These are phyloP conservation scores for Clinocottus analis DNA, from an alignment of 2,113 vertebrate species.

Conservation along the genomic window DNA sequence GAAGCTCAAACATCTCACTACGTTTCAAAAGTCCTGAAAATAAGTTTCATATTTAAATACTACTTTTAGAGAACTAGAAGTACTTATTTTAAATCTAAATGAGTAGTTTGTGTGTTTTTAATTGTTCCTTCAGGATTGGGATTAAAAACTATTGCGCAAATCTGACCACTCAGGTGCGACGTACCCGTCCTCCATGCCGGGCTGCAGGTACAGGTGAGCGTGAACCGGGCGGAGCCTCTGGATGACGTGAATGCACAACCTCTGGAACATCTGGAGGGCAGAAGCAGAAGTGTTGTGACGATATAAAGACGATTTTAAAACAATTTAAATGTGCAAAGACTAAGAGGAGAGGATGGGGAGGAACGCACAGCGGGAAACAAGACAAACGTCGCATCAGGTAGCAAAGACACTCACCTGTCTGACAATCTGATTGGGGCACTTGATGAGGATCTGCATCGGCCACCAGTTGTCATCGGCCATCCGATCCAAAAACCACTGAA, in stretches of 20 bases:
- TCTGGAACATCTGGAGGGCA: slow-evolving; percentile 94
- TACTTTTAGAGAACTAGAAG: not conserved
- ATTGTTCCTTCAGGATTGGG: not conserved
- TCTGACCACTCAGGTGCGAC: not conserved
- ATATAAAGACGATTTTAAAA: not conserved
- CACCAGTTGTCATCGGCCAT: slow-evolving; percentile 99
- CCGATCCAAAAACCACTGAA: slow-evolving; percentile 98
- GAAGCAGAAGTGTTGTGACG: not conserved
- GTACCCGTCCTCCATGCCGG: slow-evolving; percentile 98
- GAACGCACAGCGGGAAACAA: too few relatives aligned
- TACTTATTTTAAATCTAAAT: not conserved
- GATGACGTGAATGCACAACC: slow-evolving; percentile 98
- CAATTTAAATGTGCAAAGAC: too few relatives aligned
- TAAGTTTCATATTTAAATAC: too few relatives aligned
- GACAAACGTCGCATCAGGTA: too few relatives aligned
- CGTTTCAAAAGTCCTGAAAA: too few relatives aligned
- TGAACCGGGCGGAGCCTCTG: slow-evolving; percentile 95
- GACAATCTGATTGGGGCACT: slow-evolving; percentile 99
- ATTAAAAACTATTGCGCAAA: not conserved
- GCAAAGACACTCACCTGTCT: slow-evolving; percentile 97
- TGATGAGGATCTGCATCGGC: slow-evolving; percentile 99
- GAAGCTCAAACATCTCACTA: too few relatives aligned
- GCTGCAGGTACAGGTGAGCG: slow-evolving; percentile 98
- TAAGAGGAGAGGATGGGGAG: too few relatives aligned
- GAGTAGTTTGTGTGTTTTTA: not conserved